Evolutionary conservation across 2,113 vertebrate genomes (phyloP).

Genomic region (Pachycephala philippinensis): DNA sequence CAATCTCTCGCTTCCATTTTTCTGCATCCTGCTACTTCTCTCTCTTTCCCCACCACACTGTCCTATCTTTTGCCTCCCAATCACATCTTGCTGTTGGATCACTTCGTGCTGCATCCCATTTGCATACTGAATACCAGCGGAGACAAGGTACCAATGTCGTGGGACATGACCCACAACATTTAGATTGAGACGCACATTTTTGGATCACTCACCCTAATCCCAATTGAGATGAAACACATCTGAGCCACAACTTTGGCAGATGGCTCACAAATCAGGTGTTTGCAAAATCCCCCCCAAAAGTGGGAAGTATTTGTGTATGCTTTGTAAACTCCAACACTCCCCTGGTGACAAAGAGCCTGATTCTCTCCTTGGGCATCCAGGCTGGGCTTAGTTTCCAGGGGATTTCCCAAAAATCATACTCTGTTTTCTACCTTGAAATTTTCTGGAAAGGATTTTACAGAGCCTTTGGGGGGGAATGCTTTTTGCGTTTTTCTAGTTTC

Average conservation of each 20-base stretch:
- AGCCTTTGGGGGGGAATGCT: background rate
- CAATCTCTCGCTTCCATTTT: background rate
- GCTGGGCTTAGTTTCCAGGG: background rate
- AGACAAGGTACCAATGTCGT: slow-evolving; percentile 56
- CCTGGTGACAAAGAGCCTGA: background rate
- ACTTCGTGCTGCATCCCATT: slow-evolving; percentile 51
- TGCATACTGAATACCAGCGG: slow-evolving; percentile 57
- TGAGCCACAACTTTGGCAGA: slow-evolving; percentile 46
- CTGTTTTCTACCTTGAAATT: background rate
- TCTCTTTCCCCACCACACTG: background rate
- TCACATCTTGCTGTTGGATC: slow-evolving; percentile 28
- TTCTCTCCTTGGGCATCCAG: background rate
- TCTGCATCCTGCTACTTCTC: background rate
- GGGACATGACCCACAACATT: slow-evolving; percentile 50
- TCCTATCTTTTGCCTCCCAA: slow-evolving; percentile 22
- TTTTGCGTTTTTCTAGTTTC: background rate
- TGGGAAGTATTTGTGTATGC: background rate
- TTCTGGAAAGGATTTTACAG: background rate
- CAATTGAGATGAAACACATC: slow-evolving; percentile 12
- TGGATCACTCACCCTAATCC: slow-evolving; percentile 50
- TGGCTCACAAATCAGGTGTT: slow-evolving; percentile 62
- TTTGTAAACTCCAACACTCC: slow-evolving; percentile 7
- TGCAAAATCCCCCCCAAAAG: slow-evolving; percentile 19
- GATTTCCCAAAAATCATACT: background rate
- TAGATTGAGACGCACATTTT: slow-evolving; percentile 4